Conservation (phyloP, 2,888 invertebrate species). For the Rhaphigaster nebulosa region DNA sequence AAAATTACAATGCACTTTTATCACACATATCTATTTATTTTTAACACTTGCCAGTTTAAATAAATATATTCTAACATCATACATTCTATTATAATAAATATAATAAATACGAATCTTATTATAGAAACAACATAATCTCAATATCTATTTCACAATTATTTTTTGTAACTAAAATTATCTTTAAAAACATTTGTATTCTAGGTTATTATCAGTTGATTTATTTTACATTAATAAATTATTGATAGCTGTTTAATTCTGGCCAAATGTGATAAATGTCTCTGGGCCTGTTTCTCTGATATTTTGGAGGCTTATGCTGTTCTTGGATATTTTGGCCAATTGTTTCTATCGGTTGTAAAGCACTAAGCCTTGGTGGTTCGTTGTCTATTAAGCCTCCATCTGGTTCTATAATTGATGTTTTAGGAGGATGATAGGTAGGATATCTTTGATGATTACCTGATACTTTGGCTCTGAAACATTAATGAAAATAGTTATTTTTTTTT, state of each 20-base stretch:
- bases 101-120: neutral
- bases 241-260: conserved; percentile 9
- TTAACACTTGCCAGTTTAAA: neutral
- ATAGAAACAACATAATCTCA: neutral
- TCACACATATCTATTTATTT: neutral
- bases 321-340: conserved; percentile 54
- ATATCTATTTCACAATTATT: neutral
- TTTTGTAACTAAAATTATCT: neutral
- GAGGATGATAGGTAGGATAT: conserved; percentile 50
- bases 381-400: neutral
- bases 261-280: conserved; percentile 34
- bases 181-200: neutral
- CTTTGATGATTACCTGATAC: conserved; percentile 44
- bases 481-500: neutral
- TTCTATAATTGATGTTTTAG: conserved; percentile 47
- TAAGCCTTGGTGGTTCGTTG: neutral
- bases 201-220: neutral
- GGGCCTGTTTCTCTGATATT: conserved; percentile 54
- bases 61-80: conserved; percentile 1
- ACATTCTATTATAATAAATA: neutral
- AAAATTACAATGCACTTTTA: neutral
- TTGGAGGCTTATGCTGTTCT: conserved; percentile 62
- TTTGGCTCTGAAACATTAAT: conserved; percentile 45
- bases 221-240: neutral
- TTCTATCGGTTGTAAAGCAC: conserved; percentile 53